These are phyloP conservation scores for Plotosus lineatus DNA, from an alignment of 2,113 vertebrate genomes.

Conservation along the genomic window DNA sequence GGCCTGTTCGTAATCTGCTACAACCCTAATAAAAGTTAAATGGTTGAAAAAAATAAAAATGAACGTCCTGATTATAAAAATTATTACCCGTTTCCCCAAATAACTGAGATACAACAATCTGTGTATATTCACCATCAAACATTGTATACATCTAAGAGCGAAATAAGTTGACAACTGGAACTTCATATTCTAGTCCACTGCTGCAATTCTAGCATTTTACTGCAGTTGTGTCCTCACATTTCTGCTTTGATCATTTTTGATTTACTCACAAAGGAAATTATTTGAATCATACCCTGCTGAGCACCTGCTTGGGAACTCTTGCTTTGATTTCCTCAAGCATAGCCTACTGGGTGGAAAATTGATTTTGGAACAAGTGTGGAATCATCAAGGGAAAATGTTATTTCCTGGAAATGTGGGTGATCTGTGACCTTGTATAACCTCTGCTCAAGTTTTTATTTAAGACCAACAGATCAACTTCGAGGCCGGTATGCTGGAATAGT, in stretches of 20 bases:
- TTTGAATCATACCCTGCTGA: constrained; percentile 13
- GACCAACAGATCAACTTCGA: neutral
- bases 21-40: no score
- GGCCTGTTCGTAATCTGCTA: no score
- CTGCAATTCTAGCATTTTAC: neutral
- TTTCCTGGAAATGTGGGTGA: constrained; percentile 20
- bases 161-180: neutral
- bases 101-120: no score
- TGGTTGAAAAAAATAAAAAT: no score
- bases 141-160: neutral
- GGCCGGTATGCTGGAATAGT: no score
- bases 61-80: no score
- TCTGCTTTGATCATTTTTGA: constrained; percentile 13
- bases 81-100: no score
- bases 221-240: neutral
- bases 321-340: constrained; percentile 15
- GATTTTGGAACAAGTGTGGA: constrained; percentile 8
- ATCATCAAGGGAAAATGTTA: constrained; percentile 20
- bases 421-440: constrained; percentile 17
- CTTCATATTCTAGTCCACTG: neutral
- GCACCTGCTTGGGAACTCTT: constrained; percentile 1
- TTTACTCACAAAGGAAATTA: constrained; percentile 27
- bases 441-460: neutral
- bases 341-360: constrained; percentile 10
- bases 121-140: neutral